phyloP scores from a whole-genome alignment of 1,140 invertebrate species.

The Protaetia brevitarsis region DNA sequence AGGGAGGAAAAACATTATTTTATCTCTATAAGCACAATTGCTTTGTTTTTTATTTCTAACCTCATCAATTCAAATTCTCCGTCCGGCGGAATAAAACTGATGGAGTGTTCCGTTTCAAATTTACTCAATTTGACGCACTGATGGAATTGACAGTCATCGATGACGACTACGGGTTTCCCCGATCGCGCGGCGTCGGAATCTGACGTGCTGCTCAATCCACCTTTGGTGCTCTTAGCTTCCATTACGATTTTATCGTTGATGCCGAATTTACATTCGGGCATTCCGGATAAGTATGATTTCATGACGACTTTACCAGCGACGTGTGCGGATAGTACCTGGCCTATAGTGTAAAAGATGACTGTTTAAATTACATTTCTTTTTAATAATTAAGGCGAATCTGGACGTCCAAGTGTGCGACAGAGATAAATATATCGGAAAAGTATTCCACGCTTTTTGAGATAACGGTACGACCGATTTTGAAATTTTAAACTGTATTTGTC shows the following conservation, averaged over 20 bases:
- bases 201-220: conserved; percentile 61
- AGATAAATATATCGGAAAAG: too few species aligned
- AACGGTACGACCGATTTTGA: too few species aligned
- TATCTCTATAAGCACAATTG: too few species aligned
- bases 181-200: conserved; percentile 84
- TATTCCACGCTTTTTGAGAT: too few species aligned
- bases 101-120: conserved; percentile 99
- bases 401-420: too few species aligned
- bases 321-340: conserved; percentile 97
- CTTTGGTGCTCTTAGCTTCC: conserved; percentile 87
- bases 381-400: too few species aligned
- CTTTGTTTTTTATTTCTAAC: conserved; percentile 56
- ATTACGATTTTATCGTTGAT: conserved; percentile 99
- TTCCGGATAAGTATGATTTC: conserved; percentile 99
- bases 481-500: too few species aligned
- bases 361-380: too few species aligned
- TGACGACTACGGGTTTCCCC: conserved; percentile 95
- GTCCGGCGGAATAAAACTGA: conserved; percentile 99
- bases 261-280: conserved; percentile 99
- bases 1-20: conserved; percentile 34
- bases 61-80: conserved; percentile 99
- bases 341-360: conserved; percentile 56
- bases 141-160: conserved; percentile 99
- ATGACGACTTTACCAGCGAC: conserved; percentile 99
- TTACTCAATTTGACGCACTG: conserved; percentile 99